phyloP scores from a whole-genome alignment of 2,888 invertebrate species.

The Epirrhoe alternata region DNA sequence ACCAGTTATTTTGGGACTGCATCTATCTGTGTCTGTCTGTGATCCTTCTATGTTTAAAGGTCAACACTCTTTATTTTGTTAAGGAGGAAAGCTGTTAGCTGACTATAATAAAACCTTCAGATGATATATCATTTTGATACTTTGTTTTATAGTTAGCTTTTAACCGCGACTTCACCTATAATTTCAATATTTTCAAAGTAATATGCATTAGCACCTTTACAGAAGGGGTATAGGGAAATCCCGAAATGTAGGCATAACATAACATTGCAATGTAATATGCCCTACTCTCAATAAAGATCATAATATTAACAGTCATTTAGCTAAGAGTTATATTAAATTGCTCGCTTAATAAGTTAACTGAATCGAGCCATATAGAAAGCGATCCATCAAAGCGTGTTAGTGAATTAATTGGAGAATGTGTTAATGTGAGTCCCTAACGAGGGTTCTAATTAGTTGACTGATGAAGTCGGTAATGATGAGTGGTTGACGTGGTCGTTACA shows the following conservation, averaged over 20 bases:
- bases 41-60: slow-evolving; percentile 8
- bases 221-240: no score
- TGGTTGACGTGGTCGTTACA: slow-evolving; percentile 29
- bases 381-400: slow-evolving; percentile 37
- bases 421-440: slow-evolving; percentile 33
- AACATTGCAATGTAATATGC: no score
- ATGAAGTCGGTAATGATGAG: slow-evolving; percentile 28
- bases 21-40: slow-evolving; percentile 13
- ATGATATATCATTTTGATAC: neutral
- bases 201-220: no score
- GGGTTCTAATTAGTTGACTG: slow-evolving; percentile 29
- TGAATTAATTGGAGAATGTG: slow-evolving; percentile 42
- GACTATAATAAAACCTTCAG: neutral
- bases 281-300: no score
- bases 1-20: slow-evolving; percentile 32
- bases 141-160: neutral
- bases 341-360: slow-evolving; percentile 43
- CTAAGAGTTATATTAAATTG: slow-evolving; percentile 24
- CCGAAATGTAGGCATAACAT: no score
- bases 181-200: no score
- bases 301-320: slow-evolving; percentile 1
- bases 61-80: slow-evolving; percentile 8
- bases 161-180: no score
- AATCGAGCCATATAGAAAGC: slow-evolving; percentile 42
- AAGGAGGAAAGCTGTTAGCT: neutral